A percentile compares a stretch with the other conserved stretches of the same genome.
phyloP scores from a whole-genome alignment of 2,888 invertebrate genomes.

The Dromius quadrimaculatus region DNA sequence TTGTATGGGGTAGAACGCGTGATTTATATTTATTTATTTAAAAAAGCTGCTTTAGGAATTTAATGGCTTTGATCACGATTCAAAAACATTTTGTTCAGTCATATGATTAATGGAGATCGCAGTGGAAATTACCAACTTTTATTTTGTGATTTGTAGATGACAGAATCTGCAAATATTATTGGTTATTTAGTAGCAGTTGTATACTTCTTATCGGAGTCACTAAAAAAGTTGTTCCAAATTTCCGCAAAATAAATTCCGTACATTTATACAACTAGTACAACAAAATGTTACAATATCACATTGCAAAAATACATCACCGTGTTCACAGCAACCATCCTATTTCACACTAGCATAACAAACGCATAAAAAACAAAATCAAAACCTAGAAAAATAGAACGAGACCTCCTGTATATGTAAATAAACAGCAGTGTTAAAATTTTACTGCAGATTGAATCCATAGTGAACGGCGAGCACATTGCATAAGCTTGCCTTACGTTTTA shows the following conservation, averaged over 20 bases:
- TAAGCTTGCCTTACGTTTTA: constrained; percentile 25
- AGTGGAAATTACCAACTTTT: constrained; percentile 11
- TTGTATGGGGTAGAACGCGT: no score
- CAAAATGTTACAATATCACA: constrained; percentile 22
- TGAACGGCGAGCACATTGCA: constrained; percentile 3
- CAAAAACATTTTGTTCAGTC: constrained; percentile 3
- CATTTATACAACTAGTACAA: no score
- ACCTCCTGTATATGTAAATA: constrained; percentile 44
- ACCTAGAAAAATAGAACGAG: constrained; percentile 35
- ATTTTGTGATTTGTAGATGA: constrained; percentile 24
- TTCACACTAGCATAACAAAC: constrained; percentile 31
- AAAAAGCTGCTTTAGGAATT: no score
- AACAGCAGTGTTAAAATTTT: constrained; percentile 49
- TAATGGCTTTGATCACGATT: constrained; percentile 19
- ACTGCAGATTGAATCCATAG: constrained; percentile 50
- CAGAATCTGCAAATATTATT: constrained; percentile 18
- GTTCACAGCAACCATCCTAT: constrained; percentile 18
- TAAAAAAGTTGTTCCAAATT: no score
- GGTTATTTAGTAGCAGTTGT: no score
- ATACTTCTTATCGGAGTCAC: no score
- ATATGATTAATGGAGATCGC: background rate
- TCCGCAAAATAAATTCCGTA: no score
- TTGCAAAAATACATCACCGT: constrained; percentile 26
- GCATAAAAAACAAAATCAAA: constrained; percentile 35
- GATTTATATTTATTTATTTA: no score